Conservation (phyloP, 2,888 invertebrate genomes). For the Apomyelois bistriatella region DNA sequence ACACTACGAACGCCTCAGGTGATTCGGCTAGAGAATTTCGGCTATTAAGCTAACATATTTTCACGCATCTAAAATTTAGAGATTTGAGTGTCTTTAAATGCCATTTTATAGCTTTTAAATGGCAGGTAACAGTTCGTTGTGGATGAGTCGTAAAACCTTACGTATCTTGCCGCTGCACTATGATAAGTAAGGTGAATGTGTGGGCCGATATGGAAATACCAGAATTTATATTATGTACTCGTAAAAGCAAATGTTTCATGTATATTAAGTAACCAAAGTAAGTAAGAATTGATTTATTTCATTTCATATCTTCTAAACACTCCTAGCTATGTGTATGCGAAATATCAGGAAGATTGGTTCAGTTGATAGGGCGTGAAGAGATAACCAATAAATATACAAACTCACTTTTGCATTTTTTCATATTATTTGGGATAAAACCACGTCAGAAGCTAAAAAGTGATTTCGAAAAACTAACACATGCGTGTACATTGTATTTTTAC, state of each 20-base stretch:
- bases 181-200: conserved; percentile 28
- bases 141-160: conserved; percentile 51
- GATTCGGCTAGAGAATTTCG: conserved; percentile 38
- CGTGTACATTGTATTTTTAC: no score
- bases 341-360: no score
- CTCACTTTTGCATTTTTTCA: no score
- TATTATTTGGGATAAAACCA: no score
- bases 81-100: conserved; percentile 53
- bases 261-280: neutral
- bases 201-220: conserved; percentile 28
- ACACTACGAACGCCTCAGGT: conserved; percentile 11
- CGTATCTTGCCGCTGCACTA: conserved; percentile 29
- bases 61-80: conserved; percentile 59
- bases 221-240: neutral
- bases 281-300: no score
- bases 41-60: conserved; percentile 69
- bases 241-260: neutral
- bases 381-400: no score
- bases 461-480: no score
- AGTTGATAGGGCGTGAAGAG: no score
- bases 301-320: no score
- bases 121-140: conserved; percentile 58
- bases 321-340: no score
- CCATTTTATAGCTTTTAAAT: conserved; percentile 72
- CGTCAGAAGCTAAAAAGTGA: no score